Base-by-base conservation (phyloP, 1,140 invertebrate species). In the Sminthurides bifidus region DNA sequence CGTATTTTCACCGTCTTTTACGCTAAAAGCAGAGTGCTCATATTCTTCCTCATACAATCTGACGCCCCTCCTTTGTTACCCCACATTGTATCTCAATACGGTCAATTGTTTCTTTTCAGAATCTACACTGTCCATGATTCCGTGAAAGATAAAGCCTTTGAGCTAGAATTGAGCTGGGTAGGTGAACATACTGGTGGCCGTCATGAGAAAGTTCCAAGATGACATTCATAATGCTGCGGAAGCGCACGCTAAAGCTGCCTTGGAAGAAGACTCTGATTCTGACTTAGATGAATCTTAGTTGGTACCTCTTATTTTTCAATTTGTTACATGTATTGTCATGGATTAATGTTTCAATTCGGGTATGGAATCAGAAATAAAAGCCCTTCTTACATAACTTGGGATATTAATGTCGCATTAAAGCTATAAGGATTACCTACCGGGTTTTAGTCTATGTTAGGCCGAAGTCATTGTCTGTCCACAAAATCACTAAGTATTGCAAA, bases 61-160 rank as follows among this genome's bases (percentile, higher is more conserved):
- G n/a, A n/a, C n/a, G n/a, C n/a, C n/a, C n/a, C n/a, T n/a, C n/a
- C n/a, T n/a, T n/a, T n/a, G n/a, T n/a, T n/a, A n/a, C n/a, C n/a
- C n/a, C n/a, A n/a, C n/a, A n/a, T n/a, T n/a, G n/a, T n/a, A n/a
- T n/a, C n/a, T n/a, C n/a, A n/a, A n/a, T n/a, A n/a, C n/a, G n/a
- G n/a, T n/a, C n/a, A n/a, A n/a, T n/a, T n/a, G n/a, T n/a, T n/a
- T 50, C 21, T 57, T 76, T 80, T 52, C 72, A 92, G 88, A 44
- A 93, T 98, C 67, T 95, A 97, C 68, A 74, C 90, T 30, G 91
- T 98, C 1, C 94, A 98, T 68, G 95, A 98, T 75, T 93, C 98
- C 70, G 75, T 97, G 0, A 98, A 98, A 74, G 94, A 98, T 71
- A 98, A 98, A 72, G 83, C 92, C 59, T 98, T 98, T 72, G 92